Evolutionary conservation across 2,113 vertebrate genomes (phyloP).

Genomic region (Clarias gariepinus): DNA sequence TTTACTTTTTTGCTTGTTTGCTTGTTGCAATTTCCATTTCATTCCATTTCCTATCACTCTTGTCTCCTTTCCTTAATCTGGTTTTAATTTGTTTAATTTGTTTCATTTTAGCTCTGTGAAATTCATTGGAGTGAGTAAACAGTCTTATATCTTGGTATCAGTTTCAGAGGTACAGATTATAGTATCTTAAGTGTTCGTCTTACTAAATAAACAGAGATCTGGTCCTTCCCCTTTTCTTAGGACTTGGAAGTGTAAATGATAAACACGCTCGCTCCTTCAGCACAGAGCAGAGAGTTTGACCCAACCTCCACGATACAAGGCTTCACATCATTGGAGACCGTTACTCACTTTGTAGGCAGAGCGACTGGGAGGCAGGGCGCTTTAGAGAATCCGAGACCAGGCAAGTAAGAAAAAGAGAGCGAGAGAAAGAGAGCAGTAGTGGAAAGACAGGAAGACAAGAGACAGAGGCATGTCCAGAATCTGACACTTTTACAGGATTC

Average conservation of each 20-base stretch:
- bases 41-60: not conserved
- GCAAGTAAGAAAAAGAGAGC: constrained; percentile 4
- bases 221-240: constrained; percentile 64
- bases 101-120: not conserved
- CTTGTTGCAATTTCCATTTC: too few relatives aligned
- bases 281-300: constrained; percentile 66
- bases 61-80: constrained; percentile 4
- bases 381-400: constrained; percentile 3
- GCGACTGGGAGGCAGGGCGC: constrained; percentile 23
- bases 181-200: constrained; percentile 61
- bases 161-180: constrained; percentile 16
- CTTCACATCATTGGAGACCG: constrained; percentile 54
- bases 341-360: constrained; percentile 48
- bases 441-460: not conserved
- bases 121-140: constrained; percentile 42
- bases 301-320: constrained; percentile 56
- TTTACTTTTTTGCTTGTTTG: too few relatives aligned
- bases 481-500: constrained; percentile 25
- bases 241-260: constrained; percentile 61
- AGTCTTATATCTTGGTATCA: constrained; percentile 31
- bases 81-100: constrained; percentile 9
- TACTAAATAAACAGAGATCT: constrained; percentile 70
- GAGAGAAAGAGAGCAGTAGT: not conserved
- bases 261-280: constrained; percentile 61
- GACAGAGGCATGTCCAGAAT: constrained; percentile 37